Percentiles rank a stretch among this genome's conserved stretches.
phyloP scores from a whole-genome alignment of 2,113 vertebrate species.

The Accipiter virgatus region DNA sequence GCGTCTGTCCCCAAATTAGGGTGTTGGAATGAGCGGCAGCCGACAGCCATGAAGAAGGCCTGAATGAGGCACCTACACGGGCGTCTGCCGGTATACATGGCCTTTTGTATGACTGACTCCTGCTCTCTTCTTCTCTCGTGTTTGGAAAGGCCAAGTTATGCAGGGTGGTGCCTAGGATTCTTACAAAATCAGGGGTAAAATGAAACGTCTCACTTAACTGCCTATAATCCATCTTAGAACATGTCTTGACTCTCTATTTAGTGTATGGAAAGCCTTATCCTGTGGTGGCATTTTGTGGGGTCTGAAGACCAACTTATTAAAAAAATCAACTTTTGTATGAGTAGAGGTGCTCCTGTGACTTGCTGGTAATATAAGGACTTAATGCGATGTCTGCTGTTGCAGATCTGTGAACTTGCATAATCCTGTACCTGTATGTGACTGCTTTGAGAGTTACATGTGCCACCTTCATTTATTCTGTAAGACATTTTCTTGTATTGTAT shows the following conservation, averaged over 20 bases:
- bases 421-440: neutral
- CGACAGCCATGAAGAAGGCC: neutral
- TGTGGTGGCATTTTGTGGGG: neutral
- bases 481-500: neutral
- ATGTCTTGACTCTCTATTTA: neutral
- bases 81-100: neutral
- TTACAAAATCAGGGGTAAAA: neutral
- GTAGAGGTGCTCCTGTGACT: neutral
- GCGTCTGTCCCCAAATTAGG: neutral
- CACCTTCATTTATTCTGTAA: neutral
- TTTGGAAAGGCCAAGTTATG: neutral
- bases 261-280: neutral
- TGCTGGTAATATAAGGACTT: neutral
- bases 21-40: neutral
- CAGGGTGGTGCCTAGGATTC: neutral
- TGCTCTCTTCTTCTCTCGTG: neutral
- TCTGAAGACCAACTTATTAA: neutral
- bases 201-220: accelerated
- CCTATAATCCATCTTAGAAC: neutral
- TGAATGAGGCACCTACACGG: neutral
- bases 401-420: neutral
- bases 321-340: neutral
- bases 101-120: neutral
- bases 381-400: neutral
- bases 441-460: neutral